These are phyloP conservation scores for Fratercula arctica DNA, from an alignment of 2,797 vertebrate genomes.

Conservation along the genomic window DNA sequence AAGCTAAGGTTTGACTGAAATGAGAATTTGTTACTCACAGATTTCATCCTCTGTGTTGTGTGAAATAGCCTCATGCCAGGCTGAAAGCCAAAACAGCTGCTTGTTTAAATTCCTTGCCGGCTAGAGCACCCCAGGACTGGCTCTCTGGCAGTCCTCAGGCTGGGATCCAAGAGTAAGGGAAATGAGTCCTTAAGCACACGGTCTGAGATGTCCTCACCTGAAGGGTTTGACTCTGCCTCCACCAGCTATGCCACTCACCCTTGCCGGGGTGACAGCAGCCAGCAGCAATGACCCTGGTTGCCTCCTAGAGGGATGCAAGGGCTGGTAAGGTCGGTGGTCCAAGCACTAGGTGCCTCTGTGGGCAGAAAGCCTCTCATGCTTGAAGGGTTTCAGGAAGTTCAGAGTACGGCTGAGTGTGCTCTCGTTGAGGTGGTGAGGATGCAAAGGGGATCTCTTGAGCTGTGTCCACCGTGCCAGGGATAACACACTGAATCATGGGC, in stretches of 20 bases:
- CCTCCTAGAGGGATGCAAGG: background rate
- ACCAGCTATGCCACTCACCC: background rate
- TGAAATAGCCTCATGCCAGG: background rate
- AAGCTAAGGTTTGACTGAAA: background rate
- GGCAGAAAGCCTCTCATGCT: background rate
- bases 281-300: background rate
- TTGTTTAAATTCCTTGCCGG: background rate
- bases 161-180: background rate
- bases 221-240: background rate
- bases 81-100: slow-evolving; percentile 27
- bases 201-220: background rate
- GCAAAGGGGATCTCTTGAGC: background rate
- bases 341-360: background rate
- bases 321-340: background rate
- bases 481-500: background rate
- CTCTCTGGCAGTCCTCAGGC: background rate
- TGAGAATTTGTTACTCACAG: background rate
- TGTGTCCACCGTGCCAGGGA: background rate
- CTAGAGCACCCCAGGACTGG: background rate
- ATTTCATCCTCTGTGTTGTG: background rate
- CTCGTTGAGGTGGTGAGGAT: background rate
- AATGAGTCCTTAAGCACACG: background rate
- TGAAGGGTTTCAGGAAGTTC: rapidly evolving
- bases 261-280: background rate
- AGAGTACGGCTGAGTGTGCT: background rate